Evolutionary conservation across 2,797 vertebrate species (phyloP).

Genomic region (Antennarius maculatus): DNA sequence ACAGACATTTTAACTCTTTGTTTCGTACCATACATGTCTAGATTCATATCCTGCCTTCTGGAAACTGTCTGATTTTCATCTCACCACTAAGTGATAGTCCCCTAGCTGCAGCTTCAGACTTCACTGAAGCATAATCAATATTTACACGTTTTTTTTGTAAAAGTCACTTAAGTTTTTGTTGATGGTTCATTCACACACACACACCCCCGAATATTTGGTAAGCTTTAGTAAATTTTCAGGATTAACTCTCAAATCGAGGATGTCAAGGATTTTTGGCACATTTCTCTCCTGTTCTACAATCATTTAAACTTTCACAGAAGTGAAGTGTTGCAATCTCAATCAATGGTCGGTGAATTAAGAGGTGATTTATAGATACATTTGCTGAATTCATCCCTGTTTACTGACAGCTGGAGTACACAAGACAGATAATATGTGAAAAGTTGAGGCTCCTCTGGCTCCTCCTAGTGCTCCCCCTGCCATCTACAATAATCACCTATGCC

Average conservation of each 20-base stretch:
- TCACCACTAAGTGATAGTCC: constrained; percentile 21
- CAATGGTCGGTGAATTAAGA: not conserved
- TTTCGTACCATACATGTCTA: not conserved
- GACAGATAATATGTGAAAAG: too few species aligned
- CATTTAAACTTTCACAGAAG: not conserved
- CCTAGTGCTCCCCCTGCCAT: too few species aligned
- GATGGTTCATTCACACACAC: not conserved
- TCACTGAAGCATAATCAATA: constrained; percentile 20
- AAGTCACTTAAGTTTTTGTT: not conserved
- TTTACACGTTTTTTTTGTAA: not conserved
- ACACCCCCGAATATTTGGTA: too few species aligned
- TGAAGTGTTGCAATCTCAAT: not conserved
- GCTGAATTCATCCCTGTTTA: too few species aligned
- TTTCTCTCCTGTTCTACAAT: not conserved
- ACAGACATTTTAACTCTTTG: not conserved
- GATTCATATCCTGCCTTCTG: constrained; percentile 7
- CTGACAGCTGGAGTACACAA: too few species aligned
- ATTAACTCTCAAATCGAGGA: not conserved
- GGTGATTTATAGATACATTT: too few species aligned
- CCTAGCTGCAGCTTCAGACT: constrained; percentile 15
- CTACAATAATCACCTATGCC: too few species aligned
- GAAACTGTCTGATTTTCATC: constrained; percentile 21
- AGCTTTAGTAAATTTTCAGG: too few species aligned
- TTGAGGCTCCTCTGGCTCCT: too few species aligned
- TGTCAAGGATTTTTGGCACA: not conserved